Conservation (phyloP, 2,797 vertebrate species). For the Myotis planiceps region DNA sequence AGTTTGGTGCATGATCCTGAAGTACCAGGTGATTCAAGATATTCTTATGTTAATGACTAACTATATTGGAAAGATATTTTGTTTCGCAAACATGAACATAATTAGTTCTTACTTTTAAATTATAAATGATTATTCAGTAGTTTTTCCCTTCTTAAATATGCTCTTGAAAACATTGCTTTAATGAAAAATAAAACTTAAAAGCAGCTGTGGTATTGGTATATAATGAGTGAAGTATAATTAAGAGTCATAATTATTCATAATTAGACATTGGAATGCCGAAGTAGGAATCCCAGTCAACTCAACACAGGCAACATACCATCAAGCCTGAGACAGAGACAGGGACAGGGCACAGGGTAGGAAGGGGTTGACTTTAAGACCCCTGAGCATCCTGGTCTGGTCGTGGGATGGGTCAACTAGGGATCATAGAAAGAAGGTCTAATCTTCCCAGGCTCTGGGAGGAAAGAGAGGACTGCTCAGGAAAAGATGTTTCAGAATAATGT, state of each 20-base stretch:
- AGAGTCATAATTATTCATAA: slow-evolving; percentile 70
- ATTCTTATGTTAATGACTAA: slow-evolving; percentile 26
- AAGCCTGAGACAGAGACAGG: not conserved
- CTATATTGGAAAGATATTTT: slow-evolving; percentile 49
- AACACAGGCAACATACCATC: not conserved
- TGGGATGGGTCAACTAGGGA: not conserved
- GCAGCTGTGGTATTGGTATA: slow-evolving; percentile 63
- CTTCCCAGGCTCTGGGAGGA: not conserved
- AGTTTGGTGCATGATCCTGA: not conserved
- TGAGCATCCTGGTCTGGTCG: not conserved
- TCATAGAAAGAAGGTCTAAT: not conserved
- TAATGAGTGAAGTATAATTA: slow-evolving; percentile 68
- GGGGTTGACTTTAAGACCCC: not conserved
- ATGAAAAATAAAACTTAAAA: slow-evolving; percentile 75
- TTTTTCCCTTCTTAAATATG: slow-evolving; percentile 39
- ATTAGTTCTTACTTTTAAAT: slow-evolving; percentile 73
- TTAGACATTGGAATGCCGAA: slow-evolving; percentile 62
- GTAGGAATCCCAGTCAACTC: slow-evolving; percentile 11
- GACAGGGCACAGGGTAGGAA: not conserved
- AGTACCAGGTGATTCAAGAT: slow-evolving; percentile 11
- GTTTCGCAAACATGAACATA: slow-evolving; percentile 73
- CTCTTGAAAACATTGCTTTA: slow-evolving; percentile 72
- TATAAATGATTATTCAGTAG: slow-evolving; percentile 72
- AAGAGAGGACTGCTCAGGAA: not conserved
- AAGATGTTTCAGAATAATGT: not conserved